Evolutionary conservation across 2,888 invertebrate species (phyloP), one percentile per base, ranked within the genome.

Genomic region (Temnothorax rugatulus): DNA sequence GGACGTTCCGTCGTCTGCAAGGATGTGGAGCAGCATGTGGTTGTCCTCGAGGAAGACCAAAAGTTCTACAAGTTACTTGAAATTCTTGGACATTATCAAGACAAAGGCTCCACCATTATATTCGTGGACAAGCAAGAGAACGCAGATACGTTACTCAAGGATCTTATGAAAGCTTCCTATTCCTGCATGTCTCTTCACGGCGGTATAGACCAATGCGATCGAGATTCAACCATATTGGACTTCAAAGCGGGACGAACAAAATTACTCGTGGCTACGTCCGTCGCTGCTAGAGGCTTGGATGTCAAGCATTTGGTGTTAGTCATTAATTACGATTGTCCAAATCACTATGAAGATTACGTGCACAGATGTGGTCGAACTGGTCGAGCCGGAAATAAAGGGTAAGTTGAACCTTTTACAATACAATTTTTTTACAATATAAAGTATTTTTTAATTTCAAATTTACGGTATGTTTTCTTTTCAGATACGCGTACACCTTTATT

Each of bases 261-360:
- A 94, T 95, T 99, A 69, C 95, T 99, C 93, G 98, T 99, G 5
- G 99, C 99, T 0, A 99, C 99, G 0, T 99, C 99, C 18, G 99
- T 99, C 2, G 99, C 99, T 4, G 99, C 99, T 0, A 96, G 99
- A 82, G 99, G 99, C 0, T 95, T 99, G n/a, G 99, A 99, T 95
- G 99, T 99, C 0, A 99, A 99, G 94, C 99, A 99, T 92, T 96
- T 99, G 77, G 99, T 99, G 92, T 95, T 99, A 47, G 99, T 99
- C 2, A 97, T 99, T 18, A 99, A 99, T 95, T 99, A 99, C 95
- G 99, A 99, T 95, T 99, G 99, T 93, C 99, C 99, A 0, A 99
- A 99, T 95, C 99, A 99, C 95, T 99, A 99, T 93, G 99, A 99
- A 95, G 99, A 99, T 95, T 99, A 99, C 95, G 99, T 99, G 29